Base-by-base conservation (phyloP, 2,797 vertebrate genomes). In the Hephaestus fuliginosus region DNA sequence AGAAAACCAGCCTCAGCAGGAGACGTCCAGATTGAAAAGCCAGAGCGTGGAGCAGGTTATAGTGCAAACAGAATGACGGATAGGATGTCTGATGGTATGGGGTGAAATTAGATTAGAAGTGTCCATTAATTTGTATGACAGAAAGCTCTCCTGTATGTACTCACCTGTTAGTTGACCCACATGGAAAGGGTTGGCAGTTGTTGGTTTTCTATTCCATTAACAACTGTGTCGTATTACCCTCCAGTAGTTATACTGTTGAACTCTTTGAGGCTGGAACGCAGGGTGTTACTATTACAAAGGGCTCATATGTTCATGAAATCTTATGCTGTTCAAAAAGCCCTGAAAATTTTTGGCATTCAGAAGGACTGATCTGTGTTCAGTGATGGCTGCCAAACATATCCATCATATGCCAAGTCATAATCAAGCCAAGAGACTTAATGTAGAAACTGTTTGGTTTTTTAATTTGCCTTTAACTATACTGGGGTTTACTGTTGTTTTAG, bases 41-140 rank as follows among this genome's bases (percentile, higher is more conserved):
- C 13, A 74, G 67, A 68, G 55, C 75, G 82, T 79, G 79, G 75
- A 89, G 74, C 28, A 9, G 63, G 49, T 73, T 30, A 17, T 17
- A 41, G 75, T 70, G 82, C 71, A 78, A 86, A 74, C 63, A 89
- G 53, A 81, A 74, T 74, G 85, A 86, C 46, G 8, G 74, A 86
- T 58, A 36, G 52, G 39, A 66, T 28, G 48, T 75, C 69, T 82
- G 81, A 75, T 73, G 78, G 28, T 58, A 53, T 13, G n/a, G 14
- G 65, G 39, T 58, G 48, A 85, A 88, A 92, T 86, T 84, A 82
- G 75, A 90, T 74, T 75, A 74, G 56, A 84, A 78, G 73, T 74
- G 70, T 88, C 76, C 78, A 86, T 83, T 92, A 70, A 87, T 88
- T 82, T 81, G 62, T 73, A 18, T 65, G 80, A 79, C 77, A 77